phyloP scores from a whole-genome alignment of 2,797 vertebrate species.

The Tokudaia tokunoshimensis region DNA sequence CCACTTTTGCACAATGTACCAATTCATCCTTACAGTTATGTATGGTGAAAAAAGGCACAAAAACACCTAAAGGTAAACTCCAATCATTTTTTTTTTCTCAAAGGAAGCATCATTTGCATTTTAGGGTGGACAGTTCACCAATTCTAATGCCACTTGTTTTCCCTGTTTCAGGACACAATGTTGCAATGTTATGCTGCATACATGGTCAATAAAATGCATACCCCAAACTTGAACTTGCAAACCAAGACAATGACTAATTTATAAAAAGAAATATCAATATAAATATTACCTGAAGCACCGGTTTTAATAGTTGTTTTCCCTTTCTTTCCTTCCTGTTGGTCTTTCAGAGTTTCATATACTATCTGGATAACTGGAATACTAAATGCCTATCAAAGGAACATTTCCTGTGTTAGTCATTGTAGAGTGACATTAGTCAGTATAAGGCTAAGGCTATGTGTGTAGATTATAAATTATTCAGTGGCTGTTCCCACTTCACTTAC shows the following conservation, averaged over 20 bases:
- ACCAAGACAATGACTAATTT: neutral
- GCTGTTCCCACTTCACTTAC: conserved; percentile 32
- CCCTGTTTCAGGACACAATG: neutral
- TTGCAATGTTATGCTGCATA: neutral
- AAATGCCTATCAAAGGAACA: conserved; percentile 92
- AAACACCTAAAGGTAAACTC: conserved; percentile 28
- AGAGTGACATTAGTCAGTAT: neutral
- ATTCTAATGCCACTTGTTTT: neutral
- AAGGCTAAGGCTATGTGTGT: neutral
- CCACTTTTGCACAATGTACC: neutral
- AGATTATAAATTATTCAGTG: neutral
- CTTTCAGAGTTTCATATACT: conserved; percentile 98
- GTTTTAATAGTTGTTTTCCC: conserved; percentile 95
- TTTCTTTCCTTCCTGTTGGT: conserved; percentile 97
- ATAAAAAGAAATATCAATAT: neutral
- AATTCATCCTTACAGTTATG: neutral
- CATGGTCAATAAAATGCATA: neutral
- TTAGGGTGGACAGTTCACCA: neutral
- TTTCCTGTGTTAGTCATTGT: neutral
- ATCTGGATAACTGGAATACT: conserved; percentile 99
- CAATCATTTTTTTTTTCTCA: conserved; percentile 12
- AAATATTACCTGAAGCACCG: conserved; percentile 92
- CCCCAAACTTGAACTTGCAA: neutral
- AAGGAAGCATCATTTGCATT: neutral
- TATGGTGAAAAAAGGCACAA: conserved; percentile 34